Base-by-base conservation (phyloP, 2,888 invertebrate species). In the Catocala sponsa region DNA sequence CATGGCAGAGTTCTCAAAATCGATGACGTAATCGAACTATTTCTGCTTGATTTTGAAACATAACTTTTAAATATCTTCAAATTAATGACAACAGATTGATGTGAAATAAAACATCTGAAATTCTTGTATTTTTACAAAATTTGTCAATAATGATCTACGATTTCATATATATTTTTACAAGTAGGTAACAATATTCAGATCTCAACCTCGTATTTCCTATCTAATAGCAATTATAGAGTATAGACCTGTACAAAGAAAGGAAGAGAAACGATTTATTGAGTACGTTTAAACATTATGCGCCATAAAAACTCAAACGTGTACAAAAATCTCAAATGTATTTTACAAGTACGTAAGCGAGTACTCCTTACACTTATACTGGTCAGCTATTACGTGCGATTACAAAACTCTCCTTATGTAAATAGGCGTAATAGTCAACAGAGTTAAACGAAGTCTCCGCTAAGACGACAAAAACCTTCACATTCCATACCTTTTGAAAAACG, bases 401-500 rank as follows among this genome's bases (percentile, higher is more conserved):
- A 70, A 74, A 73, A 77, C 75, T 63, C 65, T 57, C 43, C 70
- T 76, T 76, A 74, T 74, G 76, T 76, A 74, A 77, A 77, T 77
- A 77, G 60, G 52, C 42, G 59, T 68, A 75, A 73, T 78, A 77
- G 78, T 76, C 65, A 72, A 77, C 76, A 76, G 70, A 70, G 59
- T 76, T 65, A 68, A 70, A 68, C 65, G 60, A 61, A 67, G 62
- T 65, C 60, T 61, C 74, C 68, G 65, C 75, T 25, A 25, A 65
- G 76, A 79, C 78, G 77, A 85, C 88, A 88, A 88, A 84, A 86
- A 87, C 83, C 72, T 78, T 76, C 79, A 79, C 91, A 92, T 92
- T 91, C 92, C 91, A 81, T 84, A 83, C 55, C 77, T 89, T 87
- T 84, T 83, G 89, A 91, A 90, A 84, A 79, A 72, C 51, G 82